Percentiles rank a stretch among this genome's conserved stretches.
Conservation (phyloP, 2,888 invertebrate genomes). For the Rotaria macrura region DNA sequence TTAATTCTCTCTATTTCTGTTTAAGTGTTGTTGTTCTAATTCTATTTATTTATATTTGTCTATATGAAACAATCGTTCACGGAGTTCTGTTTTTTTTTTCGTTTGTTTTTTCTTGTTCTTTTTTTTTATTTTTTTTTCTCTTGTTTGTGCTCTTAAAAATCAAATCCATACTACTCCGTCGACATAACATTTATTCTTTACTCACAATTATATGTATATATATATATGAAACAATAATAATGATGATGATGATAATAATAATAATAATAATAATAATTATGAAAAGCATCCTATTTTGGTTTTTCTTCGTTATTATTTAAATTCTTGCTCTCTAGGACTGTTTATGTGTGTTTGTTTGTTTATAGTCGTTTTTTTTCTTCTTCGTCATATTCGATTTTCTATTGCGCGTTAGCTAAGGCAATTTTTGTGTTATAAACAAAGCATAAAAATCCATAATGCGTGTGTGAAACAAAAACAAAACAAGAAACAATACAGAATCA, state of each 20-base stretch:
- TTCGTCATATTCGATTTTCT: not conserved
- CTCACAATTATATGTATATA: not conserved
- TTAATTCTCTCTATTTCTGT: not conserved
- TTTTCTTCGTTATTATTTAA: not conserved
- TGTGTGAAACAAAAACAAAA: not conserved
- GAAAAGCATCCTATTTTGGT: slow-evolving; percentile 3
- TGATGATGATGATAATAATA: not conserved
- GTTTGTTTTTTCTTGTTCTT: not conserved
- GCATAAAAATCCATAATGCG: not conserved
- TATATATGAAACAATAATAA: not conserved
- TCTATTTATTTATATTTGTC: slow-evolving; percentile 15
- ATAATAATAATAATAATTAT: not conserved
- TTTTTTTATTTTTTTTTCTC: not conserved
- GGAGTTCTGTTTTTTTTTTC: not conserved
- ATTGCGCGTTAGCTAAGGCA: not conserved
- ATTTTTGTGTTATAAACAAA: not conserved
- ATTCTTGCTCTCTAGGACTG: not conserved
- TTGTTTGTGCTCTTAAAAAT: not conserved
- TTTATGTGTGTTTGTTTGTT: not conserved
- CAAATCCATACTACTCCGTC: not conserved
- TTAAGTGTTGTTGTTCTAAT: not conserved
- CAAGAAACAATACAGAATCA: not conserved
- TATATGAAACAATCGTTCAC: not conserved
- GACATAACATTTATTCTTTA: slow-evolving; percentile 2
- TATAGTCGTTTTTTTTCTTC: not conserved